phyloP scores from a whole-genome alignment of 2,797 vertebrate species.

The Echiichthys vipera region DNA sequence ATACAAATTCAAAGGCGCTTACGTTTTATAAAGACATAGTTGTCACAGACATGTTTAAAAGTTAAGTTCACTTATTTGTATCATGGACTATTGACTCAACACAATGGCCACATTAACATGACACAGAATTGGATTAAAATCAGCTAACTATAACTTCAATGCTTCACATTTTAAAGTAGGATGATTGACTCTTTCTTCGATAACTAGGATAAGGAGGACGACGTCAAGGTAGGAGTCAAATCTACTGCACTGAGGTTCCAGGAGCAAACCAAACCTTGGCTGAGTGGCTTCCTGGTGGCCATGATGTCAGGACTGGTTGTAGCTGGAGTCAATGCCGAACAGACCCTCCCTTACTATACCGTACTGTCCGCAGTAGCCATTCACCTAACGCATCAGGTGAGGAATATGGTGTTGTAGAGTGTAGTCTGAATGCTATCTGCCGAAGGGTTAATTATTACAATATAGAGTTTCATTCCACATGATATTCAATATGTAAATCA shows the following conservation, averaged over 20 bases:
- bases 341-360: conserved; percentile 90
- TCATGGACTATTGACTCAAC: not conserved
- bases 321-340: conserved; percentile 87
- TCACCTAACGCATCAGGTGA: conserved; percentile 92
- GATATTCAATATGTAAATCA: not conserved
- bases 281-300: conserved; percentile 87
- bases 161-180: not conserved
- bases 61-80: not conserved
- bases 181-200: conserved; percentile 5
- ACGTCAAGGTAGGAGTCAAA: conserved; percentile 91
- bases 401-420: conserved; percentile 1
- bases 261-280: conserved; percentile 92
- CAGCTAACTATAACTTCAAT: not conserved
- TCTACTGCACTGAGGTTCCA: conserved; percentile 92
- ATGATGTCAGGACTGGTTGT: conserved; percentile 89
- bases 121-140: too few species aligned
- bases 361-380: conserved; percentile 81
- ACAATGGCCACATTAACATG: too few species aligned
- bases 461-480: not conserved
- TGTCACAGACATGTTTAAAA: not conserved
- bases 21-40: not conserved
- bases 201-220: conserved; percentile 92
- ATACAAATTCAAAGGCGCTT: not conserved
- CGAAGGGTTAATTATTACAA: not conserved
- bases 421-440: not conserved